Conservation (phyloP, 2,113 vertebrate genomes). For the Synodontis membranacea region DNA sequence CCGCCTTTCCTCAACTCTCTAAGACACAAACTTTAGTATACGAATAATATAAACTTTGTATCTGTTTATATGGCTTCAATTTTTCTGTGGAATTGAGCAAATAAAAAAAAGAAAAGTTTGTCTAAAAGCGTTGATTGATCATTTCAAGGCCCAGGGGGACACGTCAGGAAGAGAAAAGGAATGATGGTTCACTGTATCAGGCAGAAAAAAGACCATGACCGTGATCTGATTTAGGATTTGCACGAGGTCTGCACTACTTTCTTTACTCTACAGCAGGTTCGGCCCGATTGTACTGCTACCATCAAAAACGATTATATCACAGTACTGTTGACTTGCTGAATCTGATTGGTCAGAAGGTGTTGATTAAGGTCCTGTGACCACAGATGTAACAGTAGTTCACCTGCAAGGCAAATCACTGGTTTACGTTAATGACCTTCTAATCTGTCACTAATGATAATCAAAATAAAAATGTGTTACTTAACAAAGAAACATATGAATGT, state of each 20-base stretch:
- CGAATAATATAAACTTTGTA: constrained; percentile 77
- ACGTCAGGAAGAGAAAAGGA: background rate
- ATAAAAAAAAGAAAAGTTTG: constrained; percentile 73
- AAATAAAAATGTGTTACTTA: background rate
- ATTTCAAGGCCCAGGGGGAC: background rate
- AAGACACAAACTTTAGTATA: constrained; percentile 79
- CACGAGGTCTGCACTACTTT: background rate
- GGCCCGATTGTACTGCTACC: background rate
- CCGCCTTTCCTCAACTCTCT: constrained; percentile 68
- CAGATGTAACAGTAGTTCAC: background rate
- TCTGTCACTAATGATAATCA: background rate
- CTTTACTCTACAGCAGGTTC: background rate
- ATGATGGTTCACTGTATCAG: background rate
- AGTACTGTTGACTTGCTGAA: background rate
- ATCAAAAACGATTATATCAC: background rate
- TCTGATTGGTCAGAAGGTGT: background rate
- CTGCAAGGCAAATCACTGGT: background rate
- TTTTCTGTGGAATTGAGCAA: constrained; percentile 65
- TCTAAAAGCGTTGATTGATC: constrained; percentile 45
- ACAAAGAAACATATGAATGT: background rate
- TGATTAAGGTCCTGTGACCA: background rate
- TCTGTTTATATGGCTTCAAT: constrained; percentile 68
- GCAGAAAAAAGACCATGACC: background rate
- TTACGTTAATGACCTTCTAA: background rate
- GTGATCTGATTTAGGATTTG: background rate